Conservation (phyloP, 1,140 invertebrate genomes). For the Drosophila asahinai region DNA sequence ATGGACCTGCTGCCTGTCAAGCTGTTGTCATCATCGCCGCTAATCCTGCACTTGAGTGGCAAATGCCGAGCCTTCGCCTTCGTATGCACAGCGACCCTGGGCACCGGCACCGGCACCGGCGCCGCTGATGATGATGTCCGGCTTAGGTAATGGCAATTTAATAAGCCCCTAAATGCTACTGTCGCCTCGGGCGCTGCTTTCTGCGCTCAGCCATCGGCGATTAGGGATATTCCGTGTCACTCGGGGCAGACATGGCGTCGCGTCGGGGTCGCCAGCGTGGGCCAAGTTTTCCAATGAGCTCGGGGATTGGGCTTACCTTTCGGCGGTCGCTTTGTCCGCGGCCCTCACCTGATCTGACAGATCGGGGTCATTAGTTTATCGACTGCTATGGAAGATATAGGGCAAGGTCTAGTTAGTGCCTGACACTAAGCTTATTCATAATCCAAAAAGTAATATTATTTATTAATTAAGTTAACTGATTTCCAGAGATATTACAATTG, state of each 20-base stretch:
- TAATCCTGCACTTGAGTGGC: constrained; percentile 81
- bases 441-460: background rate
- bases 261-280: constrained; percentile 20
- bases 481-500: too few species aligned
- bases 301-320: too few species aligned
- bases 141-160: constrained; percentile 82
- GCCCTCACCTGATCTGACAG: background rate
- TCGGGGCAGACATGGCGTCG: constrained; percentile 15
- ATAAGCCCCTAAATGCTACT: constrained; percentile 70
- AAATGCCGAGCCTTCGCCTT: constrained; percentile 57
- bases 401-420: too few species aligned
- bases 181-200: constrained; percentile 41
- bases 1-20: constrained; percentile 73
- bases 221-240: constrained; percentile 50
- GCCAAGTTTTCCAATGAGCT: too few species aligned
- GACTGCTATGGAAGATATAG: background rate
- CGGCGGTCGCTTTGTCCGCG: background rate
- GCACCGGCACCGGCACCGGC: background rate
- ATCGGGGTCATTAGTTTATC: background rate
- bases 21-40: constrained; percentile 81
- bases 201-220: constrained; percentile 48
- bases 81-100: constrained; percentile 25
- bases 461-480: background rate
- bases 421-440: too few species aligned
- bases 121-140: constrained; percentile 63